Base-by-base conservation (phyloP, 53 echinoderm and acorn worm species). In the Stichopus horrens region DNA sequence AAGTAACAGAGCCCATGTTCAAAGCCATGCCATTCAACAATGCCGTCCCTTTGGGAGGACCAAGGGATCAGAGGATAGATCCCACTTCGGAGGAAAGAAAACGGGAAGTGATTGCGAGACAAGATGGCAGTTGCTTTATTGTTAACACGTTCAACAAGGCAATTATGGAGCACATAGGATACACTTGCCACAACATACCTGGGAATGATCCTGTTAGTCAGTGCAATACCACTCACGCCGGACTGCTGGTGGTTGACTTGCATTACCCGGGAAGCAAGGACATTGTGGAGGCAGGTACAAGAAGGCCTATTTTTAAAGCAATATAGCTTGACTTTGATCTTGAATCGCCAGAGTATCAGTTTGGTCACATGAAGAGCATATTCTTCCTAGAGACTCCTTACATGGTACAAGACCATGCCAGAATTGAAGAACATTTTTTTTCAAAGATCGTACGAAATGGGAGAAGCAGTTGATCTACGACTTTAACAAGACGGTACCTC, bases 81-180 rank as follows among this genome's bases (percentile, higher is more conserved):
- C 80, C 80, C 55, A 80, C 55, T 55, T 57, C 56, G 80, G 55
- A 55, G n/a, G 80, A 80, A 80, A 55, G 80, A 7, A 80, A 80
- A 22, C 21, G 56, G 56, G 80, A 80, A 21, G 80, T 80, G 9
- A 8, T 14, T 5, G 80, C 55, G 8, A 18, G 37, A 21, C 80
- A 57, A 55, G 80, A 57, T 7, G 80, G 80, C 19, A 80, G 80
- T 22, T 80, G 80, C 80, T 80, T 57, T 57, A 80, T 80, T 57
- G 58, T 80, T 9, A 80, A 80, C 54, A 80, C 80, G 5, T 80
- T 80, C 80, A 80, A 80, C 53, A 55, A 55, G 56, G 21, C 5
- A 11, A 18, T 80, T 55, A 19, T 80, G 19, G 56, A 80, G 21
- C 57, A 55, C 51, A 57, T 80, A 57, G 80, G 80, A 16, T 80